Percentiles rank a stretch among this genome's conserved stretches.
These are phyloP conservation scores for Acleris cristana DNA, from an alignment of 2,888 invertebrate genomes.

Conservation along the genomic window DNA sequence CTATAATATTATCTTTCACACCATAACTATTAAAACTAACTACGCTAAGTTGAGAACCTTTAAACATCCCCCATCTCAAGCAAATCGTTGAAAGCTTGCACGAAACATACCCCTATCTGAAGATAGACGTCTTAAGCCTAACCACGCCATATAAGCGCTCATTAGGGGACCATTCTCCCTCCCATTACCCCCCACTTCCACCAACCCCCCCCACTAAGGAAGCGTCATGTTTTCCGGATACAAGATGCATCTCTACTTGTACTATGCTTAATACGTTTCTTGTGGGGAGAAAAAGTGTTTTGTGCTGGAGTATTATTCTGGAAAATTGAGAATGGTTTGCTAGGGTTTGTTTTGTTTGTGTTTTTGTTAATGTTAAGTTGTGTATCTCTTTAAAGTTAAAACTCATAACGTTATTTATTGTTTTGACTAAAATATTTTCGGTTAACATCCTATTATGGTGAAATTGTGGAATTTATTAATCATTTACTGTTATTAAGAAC, in stretches of 20 bases:
- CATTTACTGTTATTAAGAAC: no score
- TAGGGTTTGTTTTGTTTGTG: no score
- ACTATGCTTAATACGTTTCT: not conserved
- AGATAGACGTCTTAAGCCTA: slow-evolving; percentile 8
- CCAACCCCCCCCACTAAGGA: slow-evolving; percentile 4
- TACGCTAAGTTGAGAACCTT: not conserved
- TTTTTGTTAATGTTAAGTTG: no score
- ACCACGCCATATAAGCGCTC: slow-evolving; percentile 23
- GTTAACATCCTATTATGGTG: no score
- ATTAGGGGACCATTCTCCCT: slow-evolving; percentile 17
- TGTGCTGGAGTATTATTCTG: no score
- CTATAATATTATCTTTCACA: no score
- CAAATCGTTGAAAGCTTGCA: slow-evolving; percentile 4
- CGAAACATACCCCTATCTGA: not conserved
- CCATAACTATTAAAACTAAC: not conserved
- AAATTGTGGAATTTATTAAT: no score
- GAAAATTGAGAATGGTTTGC: no score
- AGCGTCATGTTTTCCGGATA: slow-evolving; percentile 14
- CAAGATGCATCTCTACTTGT: slow-evolving; percentile 17
- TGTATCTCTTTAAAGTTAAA: no score
- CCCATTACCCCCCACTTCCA: not conserved
- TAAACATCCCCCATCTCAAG: not conserved
- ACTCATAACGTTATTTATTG: no score
- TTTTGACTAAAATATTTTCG: no score
- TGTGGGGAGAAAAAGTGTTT: not conserved